Base-by-base conservation (phyloP, 2,113 vertebrate species). In the Daphoenositta chrysoptera region DNA sequence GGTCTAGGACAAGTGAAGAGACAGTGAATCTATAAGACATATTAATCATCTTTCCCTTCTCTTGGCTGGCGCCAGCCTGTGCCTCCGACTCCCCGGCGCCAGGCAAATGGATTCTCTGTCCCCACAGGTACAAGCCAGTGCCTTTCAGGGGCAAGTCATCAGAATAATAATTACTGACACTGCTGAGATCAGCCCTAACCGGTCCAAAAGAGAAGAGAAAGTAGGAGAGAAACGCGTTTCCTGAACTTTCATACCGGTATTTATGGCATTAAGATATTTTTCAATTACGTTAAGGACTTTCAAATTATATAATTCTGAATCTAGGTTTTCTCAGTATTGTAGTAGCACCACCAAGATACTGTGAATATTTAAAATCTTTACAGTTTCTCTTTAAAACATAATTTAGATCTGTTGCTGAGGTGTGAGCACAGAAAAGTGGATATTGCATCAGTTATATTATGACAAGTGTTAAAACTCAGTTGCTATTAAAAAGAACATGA, bases 21-120 rank as follows among this genome's bases (percentile, higher is more conserved):
- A 90, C 97, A 97, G 98, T 98, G 97, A 97, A 98, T 98, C 97
- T 97, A 97, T 97, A 97, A 98, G 97, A 98, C 97, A 98, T 98
- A 98, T 98, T 98, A 98, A 98, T 98, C 98, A 98, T 98, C 96
- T 97, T 97, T 97, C 84, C 97, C 97, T 97, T 98, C 97, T 97
- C 97, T 94, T 97, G 88, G 79, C 96, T 98, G 98, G 98, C 98
- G 98, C 98, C 98, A 98, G 98, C 96, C 97, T 96, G 95, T 60
- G 97, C 96, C 93, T 97, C 89, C 96, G 97, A 97, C 97, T 98
- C 97, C 97, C 97, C 57, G 97, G 97, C 97, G 96, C 97, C 97
- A 97, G 96, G 97, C 96, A 98, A 98, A 98, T 98, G 97, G 98
- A 98, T 97, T 98, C 97, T 97, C 94, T 97, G 98, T 98, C 98